A percentile compares a stretch with the other conserved stretches of the same genome.
phyloP scores from a whole-genome alignment of 2,888 invertebrate genomes.

The Drosophila sordidapex region DNA sequence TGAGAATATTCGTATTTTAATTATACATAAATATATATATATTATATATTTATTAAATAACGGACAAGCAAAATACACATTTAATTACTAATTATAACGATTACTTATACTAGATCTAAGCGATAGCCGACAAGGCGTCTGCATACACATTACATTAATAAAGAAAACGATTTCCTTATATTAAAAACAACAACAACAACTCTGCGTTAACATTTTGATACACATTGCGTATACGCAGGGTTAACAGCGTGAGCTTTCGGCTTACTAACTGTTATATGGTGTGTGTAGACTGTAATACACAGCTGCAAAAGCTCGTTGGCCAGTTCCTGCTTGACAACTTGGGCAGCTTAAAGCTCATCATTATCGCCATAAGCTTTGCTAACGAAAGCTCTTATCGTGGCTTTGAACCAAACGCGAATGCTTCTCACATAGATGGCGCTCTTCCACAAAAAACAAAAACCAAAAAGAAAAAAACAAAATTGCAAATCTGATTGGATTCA shows the following conservation, averaged over 20 bases:
- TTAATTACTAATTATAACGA: conserved; percentile 66
- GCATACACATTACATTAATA: conserved; percentile 64
- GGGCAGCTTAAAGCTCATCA: conserved; percentile 5
- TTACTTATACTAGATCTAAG: conserved; percentile 64
- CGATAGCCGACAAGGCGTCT: conserved; percentile 37
- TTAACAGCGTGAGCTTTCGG: background rate
- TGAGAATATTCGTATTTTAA: conserved; percentile 54
- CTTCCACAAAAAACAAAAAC: too few relatives aligned
- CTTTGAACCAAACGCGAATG: background rate
- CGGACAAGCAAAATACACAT: conserved; percentile 35
- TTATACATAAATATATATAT: conserved; percentile 35
- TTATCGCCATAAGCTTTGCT: background rate
- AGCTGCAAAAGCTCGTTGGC: background rate
- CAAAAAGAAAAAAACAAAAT: background rate
- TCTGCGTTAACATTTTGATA: conserved; percentile 12
- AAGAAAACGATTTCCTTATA: conserved; percentile 74
- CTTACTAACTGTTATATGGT: conserved; percentile 1
- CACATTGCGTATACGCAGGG: background rate
- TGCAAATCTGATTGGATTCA: background rate
- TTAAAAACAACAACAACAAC: conserved; percentile 36
- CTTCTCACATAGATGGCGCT: conserved; percentile 31
- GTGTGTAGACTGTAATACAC: background rate
- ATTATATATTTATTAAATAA: conserved; percentile 24
- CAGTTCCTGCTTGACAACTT: background rate
- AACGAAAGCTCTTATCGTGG: background rate